Evolutionary conservation across 2,797 vertebrate species (phyloP).

Genomic region (Ceryle rudis): DNA sequence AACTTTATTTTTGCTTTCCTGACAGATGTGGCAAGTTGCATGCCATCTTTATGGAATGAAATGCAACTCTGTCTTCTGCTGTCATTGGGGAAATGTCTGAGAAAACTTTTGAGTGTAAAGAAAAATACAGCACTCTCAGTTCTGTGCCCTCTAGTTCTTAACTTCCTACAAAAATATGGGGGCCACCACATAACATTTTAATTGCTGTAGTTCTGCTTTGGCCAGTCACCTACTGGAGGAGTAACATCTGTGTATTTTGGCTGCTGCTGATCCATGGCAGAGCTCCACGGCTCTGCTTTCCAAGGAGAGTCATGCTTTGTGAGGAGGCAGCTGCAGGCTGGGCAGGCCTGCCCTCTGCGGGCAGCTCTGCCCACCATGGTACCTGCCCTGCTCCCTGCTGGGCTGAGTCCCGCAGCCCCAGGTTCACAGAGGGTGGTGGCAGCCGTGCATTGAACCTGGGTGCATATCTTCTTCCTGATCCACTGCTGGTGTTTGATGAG

Average conservation of each 20-base stretch:
- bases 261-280: fast-evolving
- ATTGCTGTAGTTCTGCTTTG: neutral
- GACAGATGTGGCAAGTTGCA: neutral
- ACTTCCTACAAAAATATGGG: neutral
- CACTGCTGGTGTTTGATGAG: neutral
- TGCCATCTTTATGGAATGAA: neutral
- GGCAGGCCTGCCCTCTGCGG: neutral
- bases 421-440: fast-evolving
- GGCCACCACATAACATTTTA: neutral
- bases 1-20: neutral
- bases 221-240: neutral
- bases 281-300: neutral
- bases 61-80: neutral
- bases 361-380: neutral
- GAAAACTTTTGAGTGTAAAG: neutral
- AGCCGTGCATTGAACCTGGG: neutral
- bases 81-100: neutral
- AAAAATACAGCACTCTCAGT: neutral
- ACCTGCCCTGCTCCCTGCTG: neutral
- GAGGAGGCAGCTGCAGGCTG: fast-evolving
- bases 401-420: fast-evolving
- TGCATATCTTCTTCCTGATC: neutral
- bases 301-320: neutral
- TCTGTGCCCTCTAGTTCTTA: neutral
- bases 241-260: neutral